Conservation (phyloP, 2,797 vertebrate genomes). For the Dermochelys coriacea region DNA sequence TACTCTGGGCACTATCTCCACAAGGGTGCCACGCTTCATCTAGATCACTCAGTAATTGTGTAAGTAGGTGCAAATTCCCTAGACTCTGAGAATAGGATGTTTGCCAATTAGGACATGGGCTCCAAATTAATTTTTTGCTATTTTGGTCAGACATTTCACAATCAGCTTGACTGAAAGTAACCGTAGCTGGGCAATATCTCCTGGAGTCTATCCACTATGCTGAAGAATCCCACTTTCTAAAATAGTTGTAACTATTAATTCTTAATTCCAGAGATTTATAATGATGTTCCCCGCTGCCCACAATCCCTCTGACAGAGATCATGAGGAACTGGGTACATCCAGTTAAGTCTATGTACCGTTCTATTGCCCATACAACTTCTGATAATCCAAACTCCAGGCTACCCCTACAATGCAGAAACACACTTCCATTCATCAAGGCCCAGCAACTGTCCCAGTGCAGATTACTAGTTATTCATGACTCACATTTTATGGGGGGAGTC, state of each 20-base stretch:
- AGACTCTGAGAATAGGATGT: rapidly evolving
- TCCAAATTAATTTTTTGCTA: neutral
- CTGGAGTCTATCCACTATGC: neutral
- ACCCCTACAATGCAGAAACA: neutral
- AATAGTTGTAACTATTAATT: neutral
- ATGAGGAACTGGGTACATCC: rapidly evolving
- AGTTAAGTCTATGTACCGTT: neutral
- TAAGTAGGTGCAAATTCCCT: neutral
- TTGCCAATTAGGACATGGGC: neutral
- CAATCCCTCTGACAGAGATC: neutral
- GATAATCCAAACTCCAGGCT: neutral
- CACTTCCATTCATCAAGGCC: neutral
- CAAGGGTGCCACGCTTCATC: rapidly evolving
- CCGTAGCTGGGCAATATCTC: neutral
- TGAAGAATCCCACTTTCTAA: rapidly evolving
- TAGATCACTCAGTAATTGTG: neutral
- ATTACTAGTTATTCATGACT: neutral
- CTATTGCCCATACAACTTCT: neutral
- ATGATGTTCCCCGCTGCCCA: neutral
- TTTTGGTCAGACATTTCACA: rapidly evolving
- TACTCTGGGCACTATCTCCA: neutral
- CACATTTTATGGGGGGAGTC: no score
- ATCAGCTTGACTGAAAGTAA: neutral
- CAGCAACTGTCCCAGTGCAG: neutral
- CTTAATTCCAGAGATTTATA: no score